These are phyloP conservation scores for Polydrusus cervinus DNA, from an alignment of 2,888 invertebrate genomes.

Conservation along the genomic window DNA sequence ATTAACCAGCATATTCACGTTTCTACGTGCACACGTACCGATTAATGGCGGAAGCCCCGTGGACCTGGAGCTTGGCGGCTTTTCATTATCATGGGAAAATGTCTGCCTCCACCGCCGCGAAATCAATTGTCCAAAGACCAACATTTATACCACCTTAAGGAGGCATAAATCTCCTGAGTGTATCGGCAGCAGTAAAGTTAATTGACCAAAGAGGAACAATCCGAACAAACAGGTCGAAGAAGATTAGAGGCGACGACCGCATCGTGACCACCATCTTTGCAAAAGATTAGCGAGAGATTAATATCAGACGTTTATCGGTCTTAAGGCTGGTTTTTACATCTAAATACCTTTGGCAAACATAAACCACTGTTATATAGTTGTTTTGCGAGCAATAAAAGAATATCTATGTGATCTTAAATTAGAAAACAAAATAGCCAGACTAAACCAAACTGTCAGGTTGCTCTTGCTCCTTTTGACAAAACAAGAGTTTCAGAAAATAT, in stretches of 20 bases:
- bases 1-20: conserved; percentile 23
- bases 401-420: too few relatives aligned
- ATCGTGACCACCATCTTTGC: conserved; percentile 63
- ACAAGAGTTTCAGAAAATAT: too few relatives aligned
- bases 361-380: too few relatives aligned
- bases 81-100: conserved; percentile 52
- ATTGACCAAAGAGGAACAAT: conserved; percentile 62
- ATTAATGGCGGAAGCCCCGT: conserved; percentile 40
- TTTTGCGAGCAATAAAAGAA: too few relatives aligned
- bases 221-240: conserved; percentile 64
- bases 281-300: conserved; percentile 42
- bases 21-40: conserved; percentile 29
- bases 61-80: conserved; percentile 37
- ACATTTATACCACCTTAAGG: conserved; percentile 68
- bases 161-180: conserved; percentile 65
- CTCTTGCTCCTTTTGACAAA: too few relatives aligned
- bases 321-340: conserved; percentile 2
- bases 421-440: too few relatives aligned
- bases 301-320: conserved; percentile 6
- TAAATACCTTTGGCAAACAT: not conserved
- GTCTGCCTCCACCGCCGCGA: conserved; percentile 50
- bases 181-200: conserved; percentile 66
- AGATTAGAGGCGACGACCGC: conserved; percentile 60
- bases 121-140: conserved; percentile 65
- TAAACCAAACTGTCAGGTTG: too few relatives aligned